A percentile compares a stretch with the other conserved stretches of the same genome.
Conservation (phyloP, 2,888 invertebrate genomes). For the Trypoxylon attenuatum region DNA sequence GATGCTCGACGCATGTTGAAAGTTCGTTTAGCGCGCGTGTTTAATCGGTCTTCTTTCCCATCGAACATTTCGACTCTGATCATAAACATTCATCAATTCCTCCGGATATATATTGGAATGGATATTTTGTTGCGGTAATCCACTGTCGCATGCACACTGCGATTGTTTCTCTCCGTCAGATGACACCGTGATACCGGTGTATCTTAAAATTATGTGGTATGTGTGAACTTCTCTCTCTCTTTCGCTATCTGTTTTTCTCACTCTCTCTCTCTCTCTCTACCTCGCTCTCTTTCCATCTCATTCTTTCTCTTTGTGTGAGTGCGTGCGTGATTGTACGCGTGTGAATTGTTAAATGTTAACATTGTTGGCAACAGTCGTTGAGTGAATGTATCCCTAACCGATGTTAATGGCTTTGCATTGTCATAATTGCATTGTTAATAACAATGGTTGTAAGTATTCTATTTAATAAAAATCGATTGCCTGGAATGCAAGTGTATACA, state of each 20-base stretch:
- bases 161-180: too few species aligned
- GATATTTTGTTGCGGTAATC: too few species aligned
- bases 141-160: background rate
- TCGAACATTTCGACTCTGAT: conserved; percentile 15
- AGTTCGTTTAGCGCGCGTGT: conserved; percentile 28
- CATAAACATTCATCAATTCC: conserved; percentile 10
- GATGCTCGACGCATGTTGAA: conserved; percentile 13
- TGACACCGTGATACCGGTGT: too few species aligned
- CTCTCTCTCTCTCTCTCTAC: too few species aligned
- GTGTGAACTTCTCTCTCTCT: too few species aligned
- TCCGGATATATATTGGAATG: background rate
- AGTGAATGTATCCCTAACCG: conserved; percentile 18
- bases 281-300: too few species aligned
- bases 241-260: too few species aligned
- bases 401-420: conserved; percentile 31
- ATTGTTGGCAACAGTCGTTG: background rate
- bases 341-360: background rate
- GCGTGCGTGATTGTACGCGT: too few species aligned
- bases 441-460: conserved; percentile 63
- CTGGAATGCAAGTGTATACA: background rate
- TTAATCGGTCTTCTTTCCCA: conserved; percentile 31
- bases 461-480: background rate
- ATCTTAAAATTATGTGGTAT: too few species aligned
- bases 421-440: conserved; percentile 54
- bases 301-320: too few species aligned